Percentiles rank a stretch among this genome's conserved stretches.
These are phyloP conservation scores for Cydia strobilella DNA, from an alignment of 1,140 invertebrate genomes.

Conservation along the genomic window DNA sequence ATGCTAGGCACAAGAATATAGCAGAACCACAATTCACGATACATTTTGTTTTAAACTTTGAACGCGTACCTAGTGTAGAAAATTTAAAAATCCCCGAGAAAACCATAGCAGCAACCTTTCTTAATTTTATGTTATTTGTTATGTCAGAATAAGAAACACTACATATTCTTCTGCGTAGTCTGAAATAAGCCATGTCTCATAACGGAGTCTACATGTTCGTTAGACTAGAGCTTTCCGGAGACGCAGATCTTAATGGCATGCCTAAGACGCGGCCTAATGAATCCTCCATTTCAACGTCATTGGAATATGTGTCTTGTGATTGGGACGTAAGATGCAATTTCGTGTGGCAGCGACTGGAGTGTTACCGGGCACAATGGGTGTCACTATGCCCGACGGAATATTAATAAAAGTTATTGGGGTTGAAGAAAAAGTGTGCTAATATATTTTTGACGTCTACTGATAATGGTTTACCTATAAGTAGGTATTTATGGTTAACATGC, in stretches of 20 bases:
- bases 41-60: too few relatives aligned
- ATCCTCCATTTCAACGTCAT: neutral
- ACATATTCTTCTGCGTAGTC: neutral
- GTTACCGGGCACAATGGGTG: slow-evolving; percentile 5
- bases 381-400: neutral
- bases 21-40: too few relatives aligned
- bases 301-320: neutral
- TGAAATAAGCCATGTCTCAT: slow-evolving; percentile 11
- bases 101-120: too few relatives aligned
- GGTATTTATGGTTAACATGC: too few relatives aligned
- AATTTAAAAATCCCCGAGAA: too few relatives aligned
- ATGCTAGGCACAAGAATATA: too few relatives aligned
- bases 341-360: neutral
- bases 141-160: neutral
- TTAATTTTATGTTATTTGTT: neutral
- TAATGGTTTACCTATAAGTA: neutral
- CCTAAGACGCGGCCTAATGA: slow-evolving; percentile 3
- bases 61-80: too few relatives aligned
- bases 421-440: neutral
- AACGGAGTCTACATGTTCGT: neutral
- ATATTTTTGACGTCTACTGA: neutral
- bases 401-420: neutral
- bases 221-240: neutral
- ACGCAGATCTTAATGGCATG: slow-evolving; percentile 10
- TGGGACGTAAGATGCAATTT: neutral